Evolutionary conservation across 1,140 invertebrate genomes (phyloP).

Genomic region (Proales similis): DNA sequence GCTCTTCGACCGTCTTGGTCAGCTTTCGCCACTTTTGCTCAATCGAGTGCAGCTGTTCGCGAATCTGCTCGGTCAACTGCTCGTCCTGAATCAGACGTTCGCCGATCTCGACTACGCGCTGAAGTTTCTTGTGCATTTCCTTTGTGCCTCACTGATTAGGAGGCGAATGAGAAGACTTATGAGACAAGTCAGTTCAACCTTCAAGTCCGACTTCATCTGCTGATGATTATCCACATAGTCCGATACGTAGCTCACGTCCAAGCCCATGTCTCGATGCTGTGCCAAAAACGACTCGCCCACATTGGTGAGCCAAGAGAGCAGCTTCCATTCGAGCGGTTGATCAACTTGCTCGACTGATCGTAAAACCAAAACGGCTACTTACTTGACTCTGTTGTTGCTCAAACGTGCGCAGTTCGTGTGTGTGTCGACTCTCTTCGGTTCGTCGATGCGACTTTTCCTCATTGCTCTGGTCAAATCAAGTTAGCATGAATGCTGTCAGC

Average conservation of each 20-base stretch:
- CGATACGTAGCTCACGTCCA: constrained; percentile 61
- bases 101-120: neutral
- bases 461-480: too few species aligned
- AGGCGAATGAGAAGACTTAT: too few species aligned
- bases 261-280: constrained; percentile 68
- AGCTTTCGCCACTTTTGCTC: constrained; percentile 60
- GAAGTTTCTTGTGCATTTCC: constrained; percentile 1
- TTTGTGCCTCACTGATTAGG: too few species aligned
- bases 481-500: too few species aligned
- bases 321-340: constrained; percentile 42
- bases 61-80: constrained; percentile 45
- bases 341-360: too few species aligned
- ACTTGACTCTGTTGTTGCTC: too few species aligned
- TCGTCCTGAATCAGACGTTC: neutral
- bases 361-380: too few species aligned
- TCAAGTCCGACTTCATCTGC: constrained; percentile 66
- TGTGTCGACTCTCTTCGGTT: too few species aligned
- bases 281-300: constrained; percentile 67
- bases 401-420: too few species aligned
- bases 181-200: constrained; percentile 53
- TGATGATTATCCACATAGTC: constrained; percentile 70
- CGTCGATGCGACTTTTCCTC: too few species aligned
- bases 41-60: constrained; percentile 61
- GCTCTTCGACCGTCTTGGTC: constrained; percentile 61
- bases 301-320: constrained; percentile 65